Evolutionary conservation across 2,113 vertebrate genomes (phyloP).

Genomic region (Penelope pileata): DNA sequence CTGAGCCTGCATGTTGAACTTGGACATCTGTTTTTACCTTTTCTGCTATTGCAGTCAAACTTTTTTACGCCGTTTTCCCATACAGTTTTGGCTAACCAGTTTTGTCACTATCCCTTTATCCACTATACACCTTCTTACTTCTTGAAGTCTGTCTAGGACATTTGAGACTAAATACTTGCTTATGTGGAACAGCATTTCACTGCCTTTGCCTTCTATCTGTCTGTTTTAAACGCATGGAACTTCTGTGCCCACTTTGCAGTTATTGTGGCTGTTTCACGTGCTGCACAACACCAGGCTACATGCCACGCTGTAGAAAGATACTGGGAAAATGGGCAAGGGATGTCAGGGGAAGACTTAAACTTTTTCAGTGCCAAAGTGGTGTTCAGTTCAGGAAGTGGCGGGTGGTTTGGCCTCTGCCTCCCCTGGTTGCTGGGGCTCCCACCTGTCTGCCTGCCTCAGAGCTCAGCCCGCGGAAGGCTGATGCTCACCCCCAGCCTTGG

Average conservation of each 20-base stretch:
- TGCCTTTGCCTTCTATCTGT: neutral
- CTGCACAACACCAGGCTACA: neutral
- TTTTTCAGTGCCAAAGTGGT: neutral
- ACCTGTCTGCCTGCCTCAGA: neutral
- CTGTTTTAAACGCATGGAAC: neutral
- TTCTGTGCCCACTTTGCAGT: neutral
- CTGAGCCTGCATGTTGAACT: neutral
- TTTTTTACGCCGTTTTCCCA: neutral
- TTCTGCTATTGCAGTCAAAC: neutral
- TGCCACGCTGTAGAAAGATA: neutral
- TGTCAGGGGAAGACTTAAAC: slow-evolving; percentile 6
- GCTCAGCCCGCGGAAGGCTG: neutral
- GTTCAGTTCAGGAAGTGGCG: neutral
- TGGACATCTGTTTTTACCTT: neutral
- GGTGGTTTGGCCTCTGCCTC: neutral
- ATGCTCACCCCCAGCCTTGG: neutral
- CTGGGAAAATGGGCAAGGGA: neutral
- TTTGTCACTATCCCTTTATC: neutral
- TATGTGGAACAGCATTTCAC: neutral
- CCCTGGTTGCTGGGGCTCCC: neutral
- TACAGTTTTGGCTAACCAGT: neutral
- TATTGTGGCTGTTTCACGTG: neutral
- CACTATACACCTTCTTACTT: neutral
- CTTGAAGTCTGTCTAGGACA: neutral
- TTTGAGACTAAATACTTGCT: neutral